Percentiles rank a stretch among this genome's conserved stretches.
Evolutionary conservation across 2,888 invertebrate species (phyloP).

Genomic region (Microplitis manilae): DNA sequence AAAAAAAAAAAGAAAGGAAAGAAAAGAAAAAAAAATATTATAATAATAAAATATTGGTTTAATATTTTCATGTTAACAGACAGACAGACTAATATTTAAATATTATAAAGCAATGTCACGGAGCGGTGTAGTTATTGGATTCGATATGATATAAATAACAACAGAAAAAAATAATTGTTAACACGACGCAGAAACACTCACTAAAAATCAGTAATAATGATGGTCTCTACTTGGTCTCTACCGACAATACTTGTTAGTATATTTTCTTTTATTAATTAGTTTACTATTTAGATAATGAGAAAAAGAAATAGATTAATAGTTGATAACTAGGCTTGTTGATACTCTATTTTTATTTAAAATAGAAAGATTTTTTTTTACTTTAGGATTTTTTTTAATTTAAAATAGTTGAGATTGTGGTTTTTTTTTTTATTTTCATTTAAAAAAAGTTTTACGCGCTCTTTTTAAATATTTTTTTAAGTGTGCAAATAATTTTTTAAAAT

Average conservation of each 20-base stretch:
- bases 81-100: conserved; percentile 46
- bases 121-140: conserved; percentile 62
- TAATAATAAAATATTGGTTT: conserved; percentile 59
- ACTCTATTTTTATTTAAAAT: neutral
- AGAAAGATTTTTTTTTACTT: neutral
- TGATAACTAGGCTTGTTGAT: conserved; percentile 45
- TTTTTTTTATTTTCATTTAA: no score
- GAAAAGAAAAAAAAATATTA: neutral
- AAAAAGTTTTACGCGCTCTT: no score
- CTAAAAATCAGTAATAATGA: conserved; percentile 12
- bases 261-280: conserved; percentile 57
- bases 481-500: no score
- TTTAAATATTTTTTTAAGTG: no score
- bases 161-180: neutral
- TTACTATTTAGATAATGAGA: conserved; percentile 15
- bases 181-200: conserved; percentile 2
- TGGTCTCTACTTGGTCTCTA: conserved; percentile 56
- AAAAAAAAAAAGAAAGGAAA: conserved; percentile 22
- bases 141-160: conserved; percentile 26
- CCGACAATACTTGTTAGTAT: conserved; percentile 65
- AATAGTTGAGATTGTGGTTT: neutral
- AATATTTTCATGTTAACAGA: conserved; percentile 59
- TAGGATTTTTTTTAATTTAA: neutral
- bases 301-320: conserved; percentile 30
- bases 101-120: conserved; percentile 61